Evolutionary conservation across 2,113 vertebrate genomes (phyloP).

Genomic region (Proteles cristata): DNA sequence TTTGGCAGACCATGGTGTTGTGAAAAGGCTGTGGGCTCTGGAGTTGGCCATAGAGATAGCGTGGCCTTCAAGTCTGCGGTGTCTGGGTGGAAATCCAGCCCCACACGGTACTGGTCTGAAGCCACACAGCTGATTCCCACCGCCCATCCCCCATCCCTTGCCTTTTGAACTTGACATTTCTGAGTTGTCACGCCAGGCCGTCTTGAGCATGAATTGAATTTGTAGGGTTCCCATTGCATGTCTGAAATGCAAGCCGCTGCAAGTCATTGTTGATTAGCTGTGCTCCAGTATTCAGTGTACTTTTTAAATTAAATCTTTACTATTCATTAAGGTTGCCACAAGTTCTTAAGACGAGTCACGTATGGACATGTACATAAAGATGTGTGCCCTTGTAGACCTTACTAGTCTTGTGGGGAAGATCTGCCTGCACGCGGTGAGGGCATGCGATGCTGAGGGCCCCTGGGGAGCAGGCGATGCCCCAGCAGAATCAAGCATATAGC

Average conservation of each 20-base stretch:
- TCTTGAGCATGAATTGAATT: background rate
- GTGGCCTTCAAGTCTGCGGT: background rate
- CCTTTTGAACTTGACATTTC: background rate
- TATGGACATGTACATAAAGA: background rate
- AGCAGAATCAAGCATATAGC: background rate
- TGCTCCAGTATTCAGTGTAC: background rate
- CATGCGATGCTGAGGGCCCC: background rate
- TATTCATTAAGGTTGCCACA: background rate
- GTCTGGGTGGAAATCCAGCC: background rate
- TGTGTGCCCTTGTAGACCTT: background rate
- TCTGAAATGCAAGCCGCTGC: background rate
- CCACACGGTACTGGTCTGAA: background rate
- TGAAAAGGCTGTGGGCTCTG: background rate
- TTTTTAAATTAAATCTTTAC: conserved; percentile 20
- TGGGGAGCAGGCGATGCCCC: background rate
- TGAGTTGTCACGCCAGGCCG: background rate
- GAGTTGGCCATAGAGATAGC: background rate
- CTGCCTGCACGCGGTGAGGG: background rate
- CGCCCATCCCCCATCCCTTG: background rate
- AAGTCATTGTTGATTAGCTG: background rate
- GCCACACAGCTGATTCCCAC: background rate
- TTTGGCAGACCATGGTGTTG: background rate
- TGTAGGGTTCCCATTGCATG: background rate
- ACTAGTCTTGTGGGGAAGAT: background rate
- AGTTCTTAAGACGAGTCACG: background rate